Percentiles rank a stretch among this genome's conserved stretches.
Evolutionary conservation across 2,888 invertebrate genomes (phyloP).

Genomic region (Aphodius sticticus): DNA sequence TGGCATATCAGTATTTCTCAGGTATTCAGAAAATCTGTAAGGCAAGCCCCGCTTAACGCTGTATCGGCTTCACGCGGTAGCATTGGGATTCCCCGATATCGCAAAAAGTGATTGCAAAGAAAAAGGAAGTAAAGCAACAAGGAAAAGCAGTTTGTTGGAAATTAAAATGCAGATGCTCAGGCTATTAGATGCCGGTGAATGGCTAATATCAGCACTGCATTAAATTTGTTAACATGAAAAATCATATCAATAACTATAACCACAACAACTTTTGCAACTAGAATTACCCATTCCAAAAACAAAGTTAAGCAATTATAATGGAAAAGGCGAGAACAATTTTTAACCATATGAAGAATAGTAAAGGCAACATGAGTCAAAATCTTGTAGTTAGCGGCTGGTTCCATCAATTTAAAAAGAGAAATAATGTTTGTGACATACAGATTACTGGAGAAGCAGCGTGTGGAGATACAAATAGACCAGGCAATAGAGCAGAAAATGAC

Average conservation of each 20-base stretch:
- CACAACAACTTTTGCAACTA: conserved; percentile 34
- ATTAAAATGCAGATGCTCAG: conserved; percentile 41
- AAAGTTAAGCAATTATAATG: conserved; percentile 30
- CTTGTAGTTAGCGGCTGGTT: no score
- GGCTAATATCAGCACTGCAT: conserved; percentile 37
- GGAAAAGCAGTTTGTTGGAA: neutral
- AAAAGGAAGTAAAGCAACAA: no score
- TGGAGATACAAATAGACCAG: no score
- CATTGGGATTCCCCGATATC: no score
- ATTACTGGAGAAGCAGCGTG: conserved; percentile 26
- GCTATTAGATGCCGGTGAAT: conserved; percentile 40
- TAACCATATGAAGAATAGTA: conserved; percentile 27
- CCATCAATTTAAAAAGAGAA: no score
- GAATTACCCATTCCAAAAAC: conserved; percentile 35
- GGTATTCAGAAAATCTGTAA: no score
- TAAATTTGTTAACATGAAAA: conserved; percentile 37
- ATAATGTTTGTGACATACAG: conserved; percentile 32
- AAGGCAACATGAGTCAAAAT: no score
- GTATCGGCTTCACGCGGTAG: no score
- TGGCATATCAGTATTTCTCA: no score
- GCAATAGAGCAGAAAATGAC: no score
- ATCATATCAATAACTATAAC: conserved; percentile 22
- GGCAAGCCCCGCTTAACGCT: no score
- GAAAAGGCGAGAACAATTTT: conserved; percentile 31
- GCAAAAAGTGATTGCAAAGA: no score